A percentile compares a stretch with the other conserved stretches of the same genome.
These are phyloP conservation scores for Speoplatyrhinus poulsoni DNA, from an alignment of 2,113 vertebrate species.

Conservation along the genomic window DNA sequence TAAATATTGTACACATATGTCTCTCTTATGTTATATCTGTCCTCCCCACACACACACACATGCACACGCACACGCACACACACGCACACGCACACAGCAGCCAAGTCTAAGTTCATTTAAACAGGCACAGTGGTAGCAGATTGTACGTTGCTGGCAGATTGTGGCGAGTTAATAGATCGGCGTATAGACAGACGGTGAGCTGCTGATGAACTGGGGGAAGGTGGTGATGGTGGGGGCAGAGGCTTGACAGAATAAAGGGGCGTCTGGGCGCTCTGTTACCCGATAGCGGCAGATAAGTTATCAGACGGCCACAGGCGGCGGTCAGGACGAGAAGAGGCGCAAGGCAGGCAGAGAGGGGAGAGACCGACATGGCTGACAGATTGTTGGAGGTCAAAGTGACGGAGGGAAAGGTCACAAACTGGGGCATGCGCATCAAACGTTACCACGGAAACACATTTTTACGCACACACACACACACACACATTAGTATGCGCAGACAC, in stretches of 20 bases:
- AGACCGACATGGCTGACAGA: constrained; percentile 43
- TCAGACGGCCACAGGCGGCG: constrained; percentile 48
- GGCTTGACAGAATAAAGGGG: constrained; percentile 43
- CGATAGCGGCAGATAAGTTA: constrained; percentile 60
- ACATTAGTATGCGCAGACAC: not conserved
- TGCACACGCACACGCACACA: constrained; percentile 5
- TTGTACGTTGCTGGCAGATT: constrained; percentile 59
- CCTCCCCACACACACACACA: not conserved
- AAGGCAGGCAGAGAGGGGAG: not conserved
- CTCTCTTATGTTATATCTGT: not conserved
- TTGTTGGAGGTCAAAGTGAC: constrained; percentile 49
- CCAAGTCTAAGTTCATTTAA: constrained; percentile 29
- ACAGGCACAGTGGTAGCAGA: constrained; percentile 37
- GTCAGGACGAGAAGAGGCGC: constrained; percentile 30
- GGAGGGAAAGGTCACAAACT: constrained; percentile 38
- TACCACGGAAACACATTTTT: constrained; percentile 4
- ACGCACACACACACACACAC: constrained; percentile 1
- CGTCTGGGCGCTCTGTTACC: constrained; percentile 44
- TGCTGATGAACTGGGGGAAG: constrained; percentile 55
- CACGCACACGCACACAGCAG: not conserved
- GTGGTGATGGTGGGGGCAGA: constrained; percentile 34
- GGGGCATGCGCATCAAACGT: constrained; percentile 13
- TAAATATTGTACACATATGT: not conserved
- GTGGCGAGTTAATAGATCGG: constrained; percentile 44
- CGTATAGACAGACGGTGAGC: constrained; percentile 37